A percentile compares a stretch with the other conserved stretches of the same genome.
Conservation (phyloP, 1,140 invertebrate genomes). For the Drosophila virilis region DNA sequence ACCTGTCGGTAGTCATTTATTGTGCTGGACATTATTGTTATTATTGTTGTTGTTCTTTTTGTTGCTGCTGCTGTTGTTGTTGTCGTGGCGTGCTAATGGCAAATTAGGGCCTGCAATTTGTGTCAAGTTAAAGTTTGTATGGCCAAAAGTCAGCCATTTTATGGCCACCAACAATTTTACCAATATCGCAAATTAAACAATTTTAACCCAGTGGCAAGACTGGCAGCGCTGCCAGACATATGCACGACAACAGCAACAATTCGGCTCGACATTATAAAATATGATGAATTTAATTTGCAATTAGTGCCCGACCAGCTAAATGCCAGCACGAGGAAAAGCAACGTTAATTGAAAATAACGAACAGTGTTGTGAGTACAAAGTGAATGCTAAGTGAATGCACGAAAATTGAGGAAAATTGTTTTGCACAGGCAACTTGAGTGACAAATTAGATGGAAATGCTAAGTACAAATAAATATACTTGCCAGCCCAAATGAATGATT, state of each 20-base stretch:
- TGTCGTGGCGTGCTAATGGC: conserved; percentile 38
- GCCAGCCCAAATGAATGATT: neutral
- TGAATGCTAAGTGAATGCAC: neutral
- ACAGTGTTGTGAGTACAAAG: conserved; percentile 1
- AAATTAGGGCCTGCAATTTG: conserved; percentile 47
- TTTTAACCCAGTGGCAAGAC: neutral
- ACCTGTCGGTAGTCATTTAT: conserved; percentile 42
- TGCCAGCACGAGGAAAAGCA: neutral
- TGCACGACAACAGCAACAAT: neutral
- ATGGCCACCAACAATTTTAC: conserved; percentile 4
- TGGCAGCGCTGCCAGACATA: neutral
- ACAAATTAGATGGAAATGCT: conserved; percentile 39
- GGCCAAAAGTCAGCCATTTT: conserved; percentile 20
- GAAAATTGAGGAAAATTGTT: conserved; percentile 21
- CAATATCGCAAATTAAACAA: neutral
- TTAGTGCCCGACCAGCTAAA: conserved; percentile 12
- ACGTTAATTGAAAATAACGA: conserved; percentile 29
- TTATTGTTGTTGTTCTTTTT: conserved; percentile 8
- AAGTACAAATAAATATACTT: conserved; percentile 10
- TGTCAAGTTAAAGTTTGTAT: conserved; percentile 48
- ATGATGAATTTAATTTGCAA: conserved; percentile 48
- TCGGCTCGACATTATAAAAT: conserved; percentile 32
- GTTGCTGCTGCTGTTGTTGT: conserved; percentile 13
- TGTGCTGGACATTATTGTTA: conserved; percentile 9
- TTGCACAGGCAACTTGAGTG: conserved; percentile 25